These are phyloP conservation scores for Cheilosia pagana DNA, from an alignment of 2,888 invertebrate species.

Conservation along the genomic window DNA sequence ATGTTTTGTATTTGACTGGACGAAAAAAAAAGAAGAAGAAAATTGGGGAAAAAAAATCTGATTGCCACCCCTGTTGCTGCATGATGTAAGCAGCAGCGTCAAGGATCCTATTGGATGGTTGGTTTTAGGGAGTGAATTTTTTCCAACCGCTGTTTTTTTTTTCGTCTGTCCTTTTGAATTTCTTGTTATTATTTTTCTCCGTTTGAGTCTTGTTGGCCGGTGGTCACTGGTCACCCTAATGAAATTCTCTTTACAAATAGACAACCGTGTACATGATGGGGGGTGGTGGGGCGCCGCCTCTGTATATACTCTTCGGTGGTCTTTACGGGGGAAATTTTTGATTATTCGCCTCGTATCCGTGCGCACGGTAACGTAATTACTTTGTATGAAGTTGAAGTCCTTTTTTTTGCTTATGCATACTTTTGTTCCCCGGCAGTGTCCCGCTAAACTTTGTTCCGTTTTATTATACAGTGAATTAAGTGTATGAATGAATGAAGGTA, in stretches of 20 bases:
- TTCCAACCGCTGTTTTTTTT: background rate
- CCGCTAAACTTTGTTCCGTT: constrained; percentile 17
- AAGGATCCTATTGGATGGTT: constrained; percentile 31
- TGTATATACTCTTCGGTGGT: constrained; percentile 24
- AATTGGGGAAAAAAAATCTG: constrained; percentile 20
- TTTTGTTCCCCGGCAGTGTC: background rate
- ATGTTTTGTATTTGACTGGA: constrained; percentile 34
- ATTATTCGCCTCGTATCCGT: constrained; percentile 62
- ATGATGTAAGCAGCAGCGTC: constrained; percentile 44
- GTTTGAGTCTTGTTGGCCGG: constrained; percentile 56
- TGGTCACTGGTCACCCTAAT: constrained; percentile 69
- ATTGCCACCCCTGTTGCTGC: constrained; percentile 61
- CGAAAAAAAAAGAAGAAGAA: background rate
- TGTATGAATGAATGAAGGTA: constrained; percentile 54
- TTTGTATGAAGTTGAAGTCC: constrained; percentile 44
- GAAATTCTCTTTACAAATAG: constrained; percentile 65
- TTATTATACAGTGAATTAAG: constrained; percentile 59
- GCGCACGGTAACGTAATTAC: constrained; percentile 66
- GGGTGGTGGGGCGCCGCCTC: background rate
- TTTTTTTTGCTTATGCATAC: constrained; percentile 7
- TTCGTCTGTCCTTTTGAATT: constrained; percentile 40
- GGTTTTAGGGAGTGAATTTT: constrained; percentile 30
- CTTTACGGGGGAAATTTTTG: constrained; percentile 62
- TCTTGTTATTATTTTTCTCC: constrained; percentile 64
- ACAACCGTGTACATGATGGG: background rate